Percentiles rank a stretch among this genome's conserved stretches.
Evolutionary conservation across 2,888 invertebrate genomes (phyloP).

Genomic region (Noctuana brunneofusca): DNA sequence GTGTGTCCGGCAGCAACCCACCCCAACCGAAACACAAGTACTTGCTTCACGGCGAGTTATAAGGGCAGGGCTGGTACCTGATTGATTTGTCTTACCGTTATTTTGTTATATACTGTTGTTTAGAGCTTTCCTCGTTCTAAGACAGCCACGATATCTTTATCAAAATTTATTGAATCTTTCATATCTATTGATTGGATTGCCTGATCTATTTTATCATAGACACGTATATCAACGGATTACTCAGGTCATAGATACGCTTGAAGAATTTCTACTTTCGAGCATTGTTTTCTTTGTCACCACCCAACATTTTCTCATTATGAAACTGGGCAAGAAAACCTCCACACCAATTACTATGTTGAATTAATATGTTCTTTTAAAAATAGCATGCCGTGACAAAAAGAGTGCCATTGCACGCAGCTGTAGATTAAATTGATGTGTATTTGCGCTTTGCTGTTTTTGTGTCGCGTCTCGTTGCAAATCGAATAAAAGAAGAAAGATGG

Average conservation of each 20-base stretch:
- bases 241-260: constrained; percentile 2
- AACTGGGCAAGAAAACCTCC: constrained; percentile 8
- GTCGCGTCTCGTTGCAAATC: constrained; percentile 9
- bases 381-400: constrained; percentile 17
- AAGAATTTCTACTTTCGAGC: constrained; percentile 27
- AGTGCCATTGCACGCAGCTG: constrained; percentile 27
- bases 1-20: too few relatives aligned
- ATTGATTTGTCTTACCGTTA: too few relatives aligned
- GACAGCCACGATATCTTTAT: too few relatives aligned
- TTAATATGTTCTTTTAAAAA: constrained; percentile 27
- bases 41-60: too few relatives aligned
- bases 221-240: not conserved
- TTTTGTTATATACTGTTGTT: too few relatives aligned
- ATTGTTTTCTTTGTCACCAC: constrained; percentile 11
- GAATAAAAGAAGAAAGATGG: constrained; percentile 26
- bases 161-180: too few relatives aligned
- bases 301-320: constrained; percentile 27
- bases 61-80: too few relatives aligned
- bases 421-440: constrained; percentile 19
- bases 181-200: too few relatives aligned
- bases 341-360: constrained; percentile 23
- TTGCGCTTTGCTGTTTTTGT: constrained; percentile 29
- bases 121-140: too few relatives aligned
- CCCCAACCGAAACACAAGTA: too few relatives aligned
- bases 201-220: not conserved